Base-by-base conservation (phyloP, 2,113 vertebrate species). In the Phyllostomus discolor region DNA sequence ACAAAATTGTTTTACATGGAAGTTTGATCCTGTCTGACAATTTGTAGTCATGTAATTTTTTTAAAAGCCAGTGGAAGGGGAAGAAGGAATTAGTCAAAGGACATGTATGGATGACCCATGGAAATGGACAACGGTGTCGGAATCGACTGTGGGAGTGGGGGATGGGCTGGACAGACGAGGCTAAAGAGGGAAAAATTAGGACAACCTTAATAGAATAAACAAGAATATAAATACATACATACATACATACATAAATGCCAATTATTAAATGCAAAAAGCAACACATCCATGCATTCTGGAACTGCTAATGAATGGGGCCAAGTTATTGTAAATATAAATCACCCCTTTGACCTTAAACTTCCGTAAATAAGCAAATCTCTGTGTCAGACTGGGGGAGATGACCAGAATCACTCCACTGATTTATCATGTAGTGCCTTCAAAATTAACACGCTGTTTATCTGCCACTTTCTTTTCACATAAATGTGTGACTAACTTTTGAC, bases 301-400 rank as follows among this genome's bases (percentile, higher is more conserved):
- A 75, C 75, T 83, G 33, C 93, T 97, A 97, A 98, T 98, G 96
- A 95, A 97, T 95, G 89, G 92, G 93, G 98, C 75, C 64, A 72
- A 66, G 88, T 97, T 98, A 97, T 73, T 97, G 95, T 92, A 97
- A 96, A 62, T 82, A 97, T 98, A 98, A 98, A 98, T 98, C 97
- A 98, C 72, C 96, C 82, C 89, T 93, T 89, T 96, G 93, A 96
- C 97, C 95, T 97, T 95, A 96, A 95, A 96, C 95, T 73, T 88
- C 91, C 95, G 97, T 95, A 95, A 98, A 97, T 93, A 96, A 98
- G 89, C 96, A 95, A 95, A 88, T 88, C 81, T 94, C 87, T 54
- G 16, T 66, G 92, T 94, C 97, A 92, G 35, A 92, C 92, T 14
- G 38, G 97, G 95, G 90, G 69, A 67, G 80, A 96, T 97, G 97